Conservation (phyloP, 2,113 vertebrate species). For the Cyanoderma ruficeps region DNA sequence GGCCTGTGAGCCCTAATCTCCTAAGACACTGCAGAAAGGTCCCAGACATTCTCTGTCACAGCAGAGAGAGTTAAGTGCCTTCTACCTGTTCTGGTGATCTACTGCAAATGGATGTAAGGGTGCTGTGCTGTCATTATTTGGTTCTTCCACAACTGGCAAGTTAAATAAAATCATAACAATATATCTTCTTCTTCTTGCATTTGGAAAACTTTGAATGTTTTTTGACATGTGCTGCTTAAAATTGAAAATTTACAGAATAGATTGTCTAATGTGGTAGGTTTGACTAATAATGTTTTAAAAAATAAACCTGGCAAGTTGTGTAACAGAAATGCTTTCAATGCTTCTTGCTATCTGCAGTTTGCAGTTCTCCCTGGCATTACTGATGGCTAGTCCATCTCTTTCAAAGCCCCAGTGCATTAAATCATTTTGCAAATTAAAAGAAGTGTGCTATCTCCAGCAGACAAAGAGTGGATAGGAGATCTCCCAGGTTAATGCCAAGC, state of each 20-base stretch:
- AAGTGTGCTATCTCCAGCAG: neutral
- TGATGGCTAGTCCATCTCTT: neutral
- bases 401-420: neutral
- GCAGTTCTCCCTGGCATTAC: neutral
- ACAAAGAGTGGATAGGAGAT: neutral
- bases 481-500: neutral
- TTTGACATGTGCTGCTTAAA: neutral
- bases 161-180: neutral
- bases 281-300: neutral
- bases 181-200: neutral
- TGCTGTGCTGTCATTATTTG: neutral
- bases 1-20: neutral
- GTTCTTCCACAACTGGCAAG: neutral
- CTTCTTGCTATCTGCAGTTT: neutral
- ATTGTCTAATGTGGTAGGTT: neutral
- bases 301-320: neutral
- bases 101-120: neutral
- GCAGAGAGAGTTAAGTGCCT: neutral
- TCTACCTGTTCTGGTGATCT: neutral
- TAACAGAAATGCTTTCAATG: neutral
- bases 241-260: neutral
- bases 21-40: neutral
- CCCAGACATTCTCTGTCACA: neutral
- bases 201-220: neutral
- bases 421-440: conserved; percentile 10